Conservation (phyloP, 1,140 invertebrate genomes). For the Scaptomyza montana region DNA sequence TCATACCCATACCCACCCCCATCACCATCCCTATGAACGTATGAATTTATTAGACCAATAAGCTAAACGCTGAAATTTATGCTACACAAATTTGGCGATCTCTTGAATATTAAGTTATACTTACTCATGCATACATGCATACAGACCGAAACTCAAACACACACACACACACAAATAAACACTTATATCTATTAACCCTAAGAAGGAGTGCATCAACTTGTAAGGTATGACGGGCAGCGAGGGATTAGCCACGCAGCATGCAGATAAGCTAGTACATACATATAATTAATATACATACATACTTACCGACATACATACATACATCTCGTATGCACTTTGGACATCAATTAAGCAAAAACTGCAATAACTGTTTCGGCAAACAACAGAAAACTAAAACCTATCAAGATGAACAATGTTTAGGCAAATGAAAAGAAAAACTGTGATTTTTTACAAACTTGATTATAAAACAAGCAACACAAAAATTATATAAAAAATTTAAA, state of each 20-base stretch:
- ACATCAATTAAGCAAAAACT: conserved; percentile 37
- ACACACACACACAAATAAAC: conserved; percentile 2
- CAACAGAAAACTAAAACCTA: conserved; percentile 28
- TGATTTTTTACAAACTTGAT: conserved; percentile 83
- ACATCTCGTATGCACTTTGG: conserved; percentile 29
- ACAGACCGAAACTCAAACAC: conserved; percentile 6
- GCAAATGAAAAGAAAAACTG: conserved; percentile 80
- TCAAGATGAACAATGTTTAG: conserved; percentile 68
- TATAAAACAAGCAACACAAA: conserved; percentile 62
- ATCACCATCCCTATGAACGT: conserved; percentile 73
- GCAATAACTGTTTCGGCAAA: conserved; percentile 32
- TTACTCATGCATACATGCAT: background rate
- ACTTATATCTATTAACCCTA: conserved; percentile 1
- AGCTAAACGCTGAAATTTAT: conserved; percentile 47
- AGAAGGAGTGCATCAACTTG: conserved; percentile 6
- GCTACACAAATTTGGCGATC: conserved; percentile 17
- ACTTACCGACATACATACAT: conserved; percentile 15
- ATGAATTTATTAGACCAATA: conserved; percentile 82
- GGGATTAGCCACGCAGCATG: conserved; percentile 4
- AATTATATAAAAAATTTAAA: conserved; percentile 5
- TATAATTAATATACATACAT: conserved; percentile 1
- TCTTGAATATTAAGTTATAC: conserved; percentile 5
- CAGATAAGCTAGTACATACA: conserved; percentile 10
- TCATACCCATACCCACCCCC: conserved; percentile 48
- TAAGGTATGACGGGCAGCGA: conserved; percentile 1